phyloP scores from a whole-genome alignment of 2,797 vertebrate species.

The Hyperoplus lanceolatus region DNA sequence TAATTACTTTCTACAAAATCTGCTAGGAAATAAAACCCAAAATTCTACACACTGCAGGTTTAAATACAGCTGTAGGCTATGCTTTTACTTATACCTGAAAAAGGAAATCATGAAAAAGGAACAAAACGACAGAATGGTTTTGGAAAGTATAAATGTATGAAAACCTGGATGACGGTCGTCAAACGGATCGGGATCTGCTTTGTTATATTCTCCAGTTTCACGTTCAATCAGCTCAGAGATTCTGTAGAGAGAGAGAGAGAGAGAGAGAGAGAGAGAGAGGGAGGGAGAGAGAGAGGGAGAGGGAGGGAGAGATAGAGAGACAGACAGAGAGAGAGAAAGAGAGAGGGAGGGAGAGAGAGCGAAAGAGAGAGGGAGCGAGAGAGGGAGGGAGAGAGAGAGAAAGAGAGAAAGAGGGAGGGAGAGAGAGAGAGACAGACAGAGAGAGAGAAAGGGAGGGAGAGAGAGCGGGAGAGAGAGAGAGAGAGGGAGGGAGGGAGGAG shows the following conservation, averaged over 20 bases:
- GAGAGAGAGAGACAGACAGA: too few relatives aligned
- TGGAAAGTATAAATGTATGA: not conserved
- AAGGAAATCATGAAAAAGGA: not conserved
- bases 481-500: too few relatives aligned
- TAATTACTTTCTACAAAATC: too few relatives aligned
- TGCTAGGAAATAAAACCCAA: too few relatives aligned
- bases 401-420: too few relatives aligned
- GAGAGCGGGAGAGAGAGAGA: too few relatives aligned
- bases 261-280: not conserved
- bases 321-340: not conserved
- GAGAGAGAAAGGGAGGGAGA: too few relatives aligned
- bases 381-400: too few relatives aligned
- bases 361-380: too few relatives aligned
- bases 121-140: not conserved
- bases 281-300: not conserved
- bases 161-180: conserved; percentile 96
- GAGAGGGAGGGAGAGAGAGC: too few relatives aligned
- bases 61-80: too few relatives aligned
- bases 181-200: conserved; percentile 96
- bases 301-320: not conserved
- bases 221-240: conserved; percentile 96
- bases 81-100: not conserved
- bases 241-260: conserved; percentile 75
- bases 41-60: too few relatives aligned
- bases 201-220: conserved; percentile 94